Evolutionary conservation across 2,888 invertebrate genomes (phyloP).

Genomic region (Andricus quercusramuli): DNA sequence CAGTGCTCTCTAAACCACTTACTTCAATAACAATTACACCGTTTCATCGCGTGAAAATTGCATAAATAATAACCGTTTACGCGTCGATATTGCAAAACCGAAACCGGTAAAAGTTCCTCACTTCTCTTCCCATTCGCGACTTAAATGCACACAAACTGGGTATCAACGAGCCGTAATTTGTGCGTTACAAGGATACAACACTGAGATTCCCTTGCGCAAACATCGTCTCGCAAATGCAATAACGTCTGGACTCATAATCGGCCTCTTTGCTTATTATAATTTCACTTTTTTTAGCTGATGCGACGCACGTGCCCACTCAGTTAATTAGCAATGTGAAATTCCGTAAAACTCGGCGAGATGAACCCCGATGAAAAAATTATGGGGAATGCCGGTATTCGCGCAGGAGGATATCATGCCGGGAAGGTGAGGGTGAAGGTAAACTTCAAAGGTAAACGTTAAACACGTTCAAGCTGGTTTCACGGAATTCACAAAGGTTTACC

Average conservation of each 20-base stretch:
- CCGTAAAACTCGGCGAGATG: neutral
- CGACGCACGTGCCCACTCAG: neutral
- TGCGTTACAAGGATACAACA: slow-evolving; percentile 1
- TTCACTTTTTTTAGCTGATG: too few species aligned
- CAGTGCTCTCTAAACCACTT: too few species aligned
- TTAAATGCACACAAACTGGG: neutral
- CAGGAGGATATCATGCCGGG: neutral
- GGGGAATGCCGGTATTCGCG: neutral
- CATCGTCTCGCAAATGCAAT: neutral
- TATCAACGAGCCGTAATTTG: slow-evolving; percentile 16
- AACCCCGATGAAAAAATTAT: neutral
- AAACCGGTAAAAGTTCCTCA: neutral
- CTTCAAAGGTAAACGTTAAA: slow-evolving; percentile 11
- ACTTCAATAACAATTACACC: neutral
- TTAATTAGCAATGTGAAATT: slow-evolving; percentile 12
- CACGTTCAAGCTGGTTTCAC: neutral
- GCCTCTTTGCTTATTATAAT: neutral
- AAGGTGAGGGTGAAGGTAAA: slow-evolving; percentile 39
- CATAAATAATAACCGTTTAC: neutral
- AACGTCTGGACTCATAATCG: neutral
- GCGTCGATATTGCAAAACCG: neutral
- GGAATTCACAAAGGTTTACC: slow-evolving; percentile 12
- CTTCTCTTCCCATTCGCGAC: neutral
- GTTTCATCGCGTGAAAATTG: neutral
- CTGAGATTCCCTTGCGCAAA: slow-evolving; percentile 8